Percentiles rank a stretch among this genome's conserved stretches.
Conservation (phyloP, 2,113 vertebrate genomes). For the Haemorhous mexicanus region DNA sequence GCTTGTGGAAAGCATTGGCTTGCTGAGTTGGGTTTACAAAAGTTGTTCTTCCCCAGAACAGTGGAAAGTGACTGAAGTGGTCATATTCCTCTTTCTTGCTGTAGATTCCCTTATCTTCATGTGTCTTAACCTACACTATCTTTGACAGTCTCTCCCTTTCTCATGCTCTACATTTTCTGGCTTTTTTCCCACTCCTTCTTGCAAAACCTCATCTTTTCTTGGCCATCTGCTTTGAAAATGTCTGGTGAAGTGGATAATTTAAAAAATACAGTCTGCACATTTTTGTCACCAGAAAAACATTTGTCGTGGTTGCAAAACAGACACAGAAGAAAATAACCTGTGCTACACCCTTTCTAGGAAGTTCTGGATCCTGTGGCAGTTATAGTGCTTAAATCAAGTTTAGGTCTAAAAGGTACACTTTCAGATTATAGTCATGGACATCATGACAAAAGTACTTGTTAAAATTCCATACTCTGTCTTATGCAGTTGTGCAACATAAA, state of each 20-base stretch:
- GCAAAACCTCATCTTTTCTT: neutral
- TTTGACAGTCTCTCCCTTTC: neutral
- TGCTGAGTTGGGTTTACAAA: neutral
- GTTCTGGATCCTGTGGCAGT: neutral
- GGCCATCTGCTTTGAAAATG: neutral
- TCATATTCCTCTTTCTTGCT: neutral
- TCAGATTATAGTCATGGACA: neutral
- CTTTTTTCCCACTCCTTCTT: neutral
- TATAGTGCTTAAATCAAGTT: neutral
- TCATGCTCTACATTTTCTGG: neutral
- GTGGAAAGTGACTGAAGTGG: neutral
- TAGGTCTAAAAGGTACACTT: neutral
- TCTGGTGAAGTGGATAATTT: neutral
- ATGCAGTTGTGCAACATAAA: neutral
- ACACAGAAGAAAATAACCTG: neutral
- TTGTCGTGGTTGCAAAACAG: neutral
- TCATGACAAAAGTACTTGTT: neutral
- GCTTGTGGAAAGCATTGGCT: neutral
- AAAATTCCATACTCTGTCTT: neutral
- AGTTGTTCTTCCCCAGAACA: neutral
- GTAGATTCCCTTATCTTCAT: neutral
- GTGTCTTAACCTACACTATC: neutral
- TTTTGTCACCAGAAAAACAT: neutral
- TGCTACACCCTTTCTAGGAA: neutral
- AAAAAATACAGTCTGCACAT: neutral